Conservation (phyloP, 2,113 vertebrate genomes). For the Chaenogobius annularis region DNA sequence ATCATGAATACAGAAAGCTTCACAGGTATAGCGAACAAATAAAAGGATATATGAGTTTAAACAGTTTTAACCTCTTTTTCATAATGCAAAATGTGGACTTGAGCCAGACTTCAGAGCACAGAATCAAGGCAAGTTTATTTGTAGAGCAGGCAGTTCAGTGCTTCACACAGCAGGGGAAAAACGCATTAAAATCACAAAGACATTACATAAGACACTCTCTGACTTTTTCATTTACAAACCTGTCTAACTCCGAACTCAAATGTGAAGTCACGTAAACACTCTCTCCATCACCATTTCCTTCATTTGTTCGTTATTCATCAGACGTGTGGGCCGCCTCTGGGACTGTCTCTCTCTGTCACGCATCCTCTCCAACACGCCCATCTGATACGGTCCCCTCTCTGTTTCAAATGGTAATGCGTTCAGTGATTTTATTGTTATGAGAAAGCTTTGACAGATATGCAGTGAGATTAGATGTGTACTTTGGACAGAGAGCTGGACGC, state of each 20-base stretch:
- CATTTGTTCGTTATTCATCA: conserved; percentile 68
- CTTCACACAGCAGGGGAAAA: too few species aligned
- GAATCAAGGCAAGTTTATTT: neutral
- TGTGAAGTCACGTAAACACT: conserved; percentile 6
- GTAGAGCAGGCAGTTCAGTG: too few species aligned
- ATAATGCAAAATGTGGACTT: neutral
- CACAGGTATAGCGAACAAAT: neutral
- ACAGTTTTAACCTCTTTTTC: neutral
- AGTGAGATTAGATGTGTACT: conserved; percentile 48
- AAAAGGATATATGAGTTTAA: neutral
- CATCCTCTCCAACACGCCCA: conserved; percentile 56
- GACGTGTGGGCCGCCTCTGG: conserved; percentile 59
- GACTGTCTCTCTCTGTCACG: conserved; percentile 56
- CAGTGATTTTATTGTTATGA: conserved; percentile 49
- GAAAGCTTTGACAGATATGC: conserved; percentile 50
- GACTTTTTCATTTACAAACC: neutral
- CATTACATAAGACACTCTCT: neutral
- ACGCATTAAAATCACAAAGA: too few species aligned
- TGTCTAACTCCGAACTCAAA: neutral
- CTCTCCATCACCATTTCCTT: conserved; percentile 51
- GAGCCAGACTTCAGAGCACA: neutral
- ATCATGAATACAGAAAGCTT: too few species aligned
- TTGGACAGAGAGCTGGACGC: neutral
- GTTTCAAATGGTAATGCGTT: conserved; percentile 57
- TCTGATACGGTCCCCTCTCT: conserved; percentile 33